Evolutionary conservation across 2,113 vertebrate genomes (phyloP).

Genomic region (Lota lota): DNA sequence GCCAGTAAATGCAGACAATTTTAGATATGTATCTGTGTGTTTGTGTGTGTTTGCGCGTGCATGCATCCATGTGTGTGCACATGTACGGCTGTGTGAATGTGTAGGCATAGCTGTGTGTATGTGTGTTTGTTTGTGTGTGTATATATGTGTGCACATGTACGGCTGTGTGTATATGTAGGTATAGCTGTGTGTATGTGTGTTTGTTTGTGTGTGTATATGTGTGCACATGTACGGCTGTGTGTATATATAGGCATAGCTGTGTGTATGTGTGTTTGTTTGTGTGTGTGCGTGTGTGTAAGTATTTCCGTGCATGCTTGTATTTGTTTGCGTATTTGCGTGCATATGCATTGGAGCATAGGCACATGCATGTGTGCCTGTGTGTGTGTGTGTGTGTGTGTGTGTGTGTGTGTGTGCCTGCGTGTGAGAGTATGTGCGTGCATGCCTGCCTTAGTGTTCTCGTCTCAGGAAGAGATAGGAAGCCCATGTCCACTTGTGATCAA

Average conservation of each 20-base stretch:
- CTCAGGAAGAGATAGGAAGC: slow-evolving; percentile 89
- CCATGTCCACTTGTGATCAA: slow-evolving; percentile 84
- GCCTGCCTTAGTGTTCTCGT: neutral
- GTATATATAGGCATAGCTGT: neutral
- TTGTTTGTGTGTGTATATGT: neutral
- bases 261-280: too few relatives aligned
- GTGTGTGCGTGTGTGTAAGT: slow-evolving; percentile 1
- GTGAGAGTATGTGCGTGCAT: neutral
- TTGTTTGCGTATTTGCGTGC: neutral
- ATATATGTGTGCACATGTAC: neutral
- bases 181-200: neutral
- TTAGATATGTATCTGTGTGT: too few relatives aligned
- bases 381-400: slow-evolving; percentile 17
- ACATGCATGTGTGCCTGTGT: neutral
- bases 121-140: neutral
- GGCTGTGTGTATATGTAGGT: too few relatives aligned
- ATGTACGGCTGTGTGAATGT: neutral
- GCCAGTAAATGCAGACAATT: too few relatives aligned
- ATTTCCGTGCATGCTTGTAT: neutral
- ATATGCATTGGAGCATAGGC: neutral
- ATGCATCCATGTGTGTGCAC: too few relatives aligned
- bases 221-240: too few relatives aligned
- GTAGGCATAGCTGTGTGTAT: neutral
- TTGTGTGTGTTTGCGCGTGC: too few relatives aligned
- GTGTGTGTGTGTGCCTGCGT: neutral